These are phyloP conservation scores for Cephus runcator DNA, from an alignment of 2,888 invertebrate species.

Conservation along the genomic window DNA sequence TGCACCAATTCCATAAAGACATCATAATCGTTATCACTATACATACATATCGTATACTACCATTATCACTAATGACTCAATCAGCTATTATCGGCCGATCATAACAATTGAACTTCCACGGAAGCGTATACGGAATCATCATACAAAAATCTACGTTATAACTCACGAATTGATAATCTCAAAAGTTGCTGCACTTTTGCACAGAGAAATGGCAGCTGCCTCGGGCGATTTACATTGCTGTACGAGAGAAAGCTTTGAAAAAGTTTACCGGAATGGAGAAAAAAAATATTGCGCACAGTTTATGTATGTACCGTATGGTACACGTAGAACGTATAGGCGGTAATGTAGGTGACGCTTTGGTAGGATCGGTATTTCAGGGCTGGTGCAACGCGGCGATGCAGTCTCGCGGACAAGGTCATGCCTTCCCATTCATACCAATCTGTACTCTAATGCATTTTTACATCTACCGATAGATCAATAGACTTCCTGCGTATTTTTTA, in stretches of 20 bases:
- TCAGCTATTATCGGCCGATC: neutral
- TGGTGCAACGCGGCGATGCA: neutral
- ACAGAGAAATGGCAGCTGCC: neutral
- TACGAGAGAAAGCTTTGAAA: neutral
- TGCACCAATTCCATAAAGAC: neutral
- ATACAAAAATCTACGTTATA: neutral
- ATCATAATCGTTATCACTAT: neutral
- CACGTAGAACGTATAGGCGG: neutral
- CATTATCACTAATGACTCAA: neutral
- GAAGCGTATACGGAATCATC: neutral
- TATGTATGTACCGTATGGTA: neutral
- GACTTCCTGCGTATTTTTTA: neutral
- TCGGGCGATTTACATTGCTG: neutral
- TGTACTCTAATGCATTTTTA: neutral
- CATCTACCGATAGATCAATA: neutral
- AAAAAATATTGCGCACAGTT: neutral
- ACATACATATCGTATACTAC: neutral
- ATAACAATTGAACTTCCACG: neutral
- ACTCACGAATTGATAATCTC: neutral
- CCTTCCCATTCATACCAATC: neutral
- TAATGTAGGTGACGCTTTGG: neutral
- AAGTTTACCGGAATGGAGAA: neutral
- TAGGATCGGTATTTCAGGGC: neutral
- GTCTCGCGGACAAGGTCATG: neutral
- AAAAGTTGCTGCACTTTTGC: neutral